Base-by-base conservation (phyloP, 2,888 invertebrate genomes). In the Nycteola revayana region DNA sequence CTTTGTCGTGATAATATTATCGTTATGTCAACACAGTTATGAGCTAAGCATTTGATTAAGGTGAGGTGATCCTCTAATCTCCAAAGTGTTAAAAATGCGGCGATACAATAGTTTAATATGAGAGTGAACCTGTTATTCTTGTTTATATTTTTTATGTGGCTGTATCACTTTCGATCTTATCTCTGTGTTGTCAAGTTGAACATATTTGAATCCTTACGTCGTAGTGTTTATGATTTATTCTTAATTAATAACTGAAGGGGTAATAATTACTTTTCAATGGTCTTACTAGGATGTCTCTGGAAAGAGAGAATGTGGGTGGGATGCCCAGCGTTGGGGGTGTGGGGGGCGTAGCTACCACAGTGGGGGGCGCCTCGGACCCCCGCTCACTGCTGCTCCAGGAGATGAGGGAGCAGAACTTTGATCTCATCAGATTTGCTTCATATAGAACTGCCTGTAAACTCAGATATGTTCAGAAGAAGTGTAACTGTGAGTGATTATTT, bases 401-500 rank as follows among this genome's bases (percentile, higher is more conserved):
- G 82, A 93, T 96, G 92, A 92, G 96, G 51, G 92, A 95, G 58
- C 96, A 97, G 79, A 96, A 97, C 81, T 98, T 96, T 75, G 98
- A 99, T 84, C 93, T 96, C 47, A 99, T 99, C 68, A 92, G 98
- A 63, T 99, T 99, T 85, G 97, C 99, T 26, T 98, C 98, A 1
- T 99, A 99, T 83, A 92, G 99, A 50, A 98, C 98, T 2, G 98
- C 99, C 5, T 98, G 97, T 73, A 99, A 99, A 83, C 91, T 99
- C 35, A 91, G 98, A 62, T 99, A 98, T 87, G 96, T 99, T 44
- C 99, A 99, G 88, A 98, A 98, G 85, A 98, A 98, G 87, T 97
- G 98, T 62, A 97, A 98, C 80, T 91, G 97, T 98, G 89, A 94
- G 96, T 80, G 35, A 3, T n/a, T n/a, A n/a, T n/a, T n/a, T n/a